Base-by-base conservation (phyloP, 2,888 invertebrate genomes). In the Diaphora mendica region DNA sequence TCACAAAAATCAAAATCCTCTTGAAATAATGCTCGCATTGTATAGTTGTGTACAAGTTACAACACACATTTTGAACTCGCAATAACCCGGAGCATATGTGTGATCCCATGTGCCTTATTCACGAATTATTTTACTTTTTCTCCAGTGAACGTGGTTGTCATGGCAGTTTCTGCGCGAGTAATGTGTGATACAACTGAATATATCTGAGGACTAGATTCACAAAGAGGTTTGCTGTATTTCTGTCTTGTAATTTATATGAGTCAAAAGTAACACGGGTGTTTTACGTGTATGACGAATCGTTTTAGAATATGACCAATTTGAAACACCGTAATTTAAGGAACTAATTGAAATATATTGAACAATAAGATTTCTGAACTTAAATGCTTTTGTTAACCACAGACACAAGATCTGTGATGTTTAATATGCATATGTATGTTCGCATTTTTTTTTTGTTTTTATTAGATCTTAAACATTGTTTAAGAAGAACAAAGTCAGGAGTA, bases 61-160 rank as follows among this genome's bases (percentile, higher is more conserved):
- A 48, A 68, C 33, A 64, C 33, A 64, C 59, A 77, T 73, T 35
- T 51, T 35, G 67, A 72, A 70, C 73, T 70, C 20, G n/a, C 55
- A 64, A 67, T 42, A 69, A 30, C 51, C 26, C 30, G 17, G n/a
- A 23, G 15, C 81, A 82, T 44, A 64, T 82, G 82, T 39, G 71
- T 3, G 66, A 66, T 81, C 81, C 70, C 82, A 82, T 74, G 67
- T 30, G 11, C 70, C 70, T 65, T 74, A 51, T 75, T 68, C 62
- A 30, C 26, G 20, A 55, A 64, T 65, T 65, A 15, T 39, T 26
- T 74, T 42, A 76, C 65, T 77, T 69, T 65, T 70, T n/a, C 64
- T 74, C 70, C 23, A 64, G 48, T 59, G 42, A 72, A 77, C 76
- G 59, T 67, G 17, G 65, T 26, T 35, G 35, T 67, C 67, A 64